Evolutionary conservation across 1,140 invertebrate species (phyloP), one percentile per base, ranked within the genome.

Genomic region (Dermatophagoides farinae): DNA sequence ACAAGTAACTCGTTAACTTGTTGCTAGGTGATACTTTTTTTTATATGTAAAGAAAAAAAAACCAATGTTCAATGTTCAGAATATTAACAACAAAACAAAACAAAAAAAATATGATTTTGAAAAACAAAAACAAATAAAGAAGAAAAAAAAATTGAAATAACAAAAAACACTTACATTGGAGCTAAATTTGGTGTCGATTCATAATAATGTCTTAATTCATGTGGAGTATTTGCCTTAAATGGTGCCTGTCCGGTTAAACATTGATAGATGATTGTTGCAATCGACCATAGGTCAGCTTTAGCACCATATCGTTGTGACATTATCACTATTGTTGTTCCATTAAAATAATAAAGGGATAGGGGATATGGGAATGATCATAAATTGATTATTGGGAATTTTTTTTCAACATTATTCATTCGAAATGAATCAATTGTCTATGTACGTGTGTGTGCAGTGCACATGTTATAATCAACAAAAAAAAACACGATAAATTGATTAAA

Each of bases 241-340:
- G 96, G 93, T 51, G 95, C 93, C 73, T 92, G 95, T 47, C 95
- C 93, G 52, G 91, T 97, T 61, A 98, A 77, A 77, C 93, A 98
- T 72, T 98, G 95, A 75, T 91, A 99, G 44, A 98, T 86, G 65
- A 99, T 98, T 9, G 95, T 98, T 52, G 96, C 96, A 64, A 99
- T 78, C 64, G 90, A 96, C 95, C 95, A 99, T 60, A 98, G 76
- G 75, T 98, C 95, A 46, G 95, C 96, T 76, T 98, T 98, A 16
- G 91, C 91, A 76, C 96, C 89, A 72, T 99, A 99, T 70, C 97
- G 88, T 52, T 93, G 74, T 1, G 92, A 97, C 93, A 98, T 97
- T 66, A 99, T 97, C 40, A 99, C 95, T 80, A 23, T 37, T 43
- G n/a, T n/a, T n/a, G n/a, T n/a, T n/a, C n/a, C n/a, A n/a, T n/a